These are phyloP conservation scores for Lasioglossum leucozonium DNA, from an alignment of 2,888 invertebrate genomes.

Conservation along the genomic window DNA sequence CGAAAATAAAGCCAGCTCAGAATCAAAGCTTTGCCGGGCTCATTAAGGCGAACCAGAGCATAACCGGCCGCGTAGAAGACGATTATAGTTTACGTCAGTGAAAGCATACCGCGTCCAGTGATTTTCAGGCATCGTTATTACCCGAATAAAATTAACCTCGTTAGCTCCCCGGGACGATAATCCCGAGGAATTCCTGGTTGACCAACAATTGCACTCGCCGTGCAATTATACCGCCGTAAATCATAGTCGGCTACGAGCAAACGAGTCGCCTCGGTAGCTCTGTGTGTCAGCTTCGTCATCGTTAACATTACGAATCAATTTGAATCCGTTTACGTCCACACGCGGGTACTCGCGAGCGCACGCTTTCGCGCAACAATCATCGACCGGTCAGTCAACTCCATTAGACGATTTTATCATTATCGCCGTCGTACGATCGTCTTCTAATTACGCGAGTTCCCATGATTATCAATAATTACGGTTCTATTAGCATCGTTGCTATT, in stretches of 20 bases:
- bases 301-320: conserved; percentile 47
- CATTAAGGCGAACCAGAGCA: neutral
- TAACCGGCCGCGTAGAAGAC: neutral
- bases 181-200: neutral
- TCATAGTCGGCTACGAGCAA: conserved; percentile 7
- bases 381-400: conserved; percentile 29
- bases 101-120: neutral
- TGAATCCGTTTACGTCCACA: conserved; percentile 36
- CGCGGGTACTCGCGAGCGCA: neutral
- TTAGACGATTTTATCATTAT: conserved; percentile 37
- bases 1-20: neutral
- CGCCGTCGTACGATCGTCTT: conserved; percentile 2
- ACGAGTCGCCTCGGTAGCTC: conserved; percentile 25
- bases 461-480: conserved; percentile 48
- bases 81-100: neutral
- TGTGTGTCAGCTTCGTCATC: conserved; percentile 25
- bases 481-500: conserved; percentile 17
- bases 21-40: neutral
- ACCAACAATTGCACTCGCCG: conserved; percentile 9
- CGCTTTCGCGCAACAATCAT: conserved; percentile 4
- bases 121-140: neutral
- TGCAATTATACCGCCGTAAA: conserved; percentile 33
- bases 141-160: neutral
- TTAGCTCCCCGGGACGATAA: neutral
- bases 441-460: conserved; percentile 50